These are phyloP conservation scores for Fissipunctia ypsillon DNA, from an alignment of 2,888 invertebrate genomes.

Conservation along the genomic window DNA sequence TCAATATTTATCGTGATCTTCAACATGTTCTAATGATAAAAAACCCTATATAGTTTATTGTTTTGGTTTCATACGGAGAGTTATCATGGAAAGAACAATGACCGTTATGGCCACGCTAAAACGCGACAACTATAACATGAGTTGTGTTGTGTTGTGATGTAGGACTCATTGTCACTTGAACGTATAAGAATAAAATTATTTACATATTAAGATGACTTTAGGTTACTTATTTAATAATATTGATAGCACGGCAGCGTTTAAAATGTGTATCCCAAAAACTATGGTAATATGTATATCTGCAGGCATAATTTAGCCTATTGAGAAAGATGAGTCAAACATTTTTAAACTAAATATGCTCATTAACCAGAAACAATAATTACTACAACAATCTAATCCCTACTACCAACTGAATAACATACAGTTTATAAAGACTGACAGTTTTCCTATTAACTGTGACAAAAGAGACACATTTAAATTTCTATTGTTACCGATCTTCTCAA, in stretches of 20 bases:
- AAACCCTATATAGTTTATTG: neutral
- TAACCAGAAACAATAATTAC: neutral
- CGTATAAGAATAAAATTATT: conserved; percentile 25
- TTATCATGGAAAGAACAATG: neutral
- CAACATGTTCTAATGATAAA: neutral
- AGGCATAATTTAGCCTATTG: neutral
- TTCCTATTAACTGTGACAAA: too few species aligned
- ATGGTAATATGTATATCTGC: neutral
- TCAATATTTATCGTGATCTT: neutral
- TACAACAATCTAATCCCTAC: neutral
- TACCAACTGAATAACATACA: neutral
- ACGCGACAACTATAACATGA: neutral
- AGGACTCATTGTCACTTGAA: conserved; percentile 43
- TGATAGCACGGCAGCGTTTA: conserved; percentile 22
- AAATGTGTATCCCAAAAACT: neutral
- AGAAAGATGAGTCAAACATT: neutral
- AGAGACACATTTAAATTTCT: too few species aligned
- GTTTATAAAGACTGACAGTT: neutral
- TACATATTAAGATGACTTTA: conserved; percentile 30
- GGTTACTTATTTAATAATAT: conserved; percentile 35
- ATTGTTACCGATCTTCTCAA: too few species aligned
- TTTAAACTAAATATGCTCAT: neutral
- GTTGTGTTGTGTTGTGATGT: conserved; percentile 20
- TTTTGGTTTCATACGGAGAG: neutral
- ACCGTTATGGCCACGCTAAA: neutral